These are phyloP conservation scores for Siphamia tubifer DNA, from an alignment of 2,113 vertebrate species.

Conservation along the genomic window DNA sequence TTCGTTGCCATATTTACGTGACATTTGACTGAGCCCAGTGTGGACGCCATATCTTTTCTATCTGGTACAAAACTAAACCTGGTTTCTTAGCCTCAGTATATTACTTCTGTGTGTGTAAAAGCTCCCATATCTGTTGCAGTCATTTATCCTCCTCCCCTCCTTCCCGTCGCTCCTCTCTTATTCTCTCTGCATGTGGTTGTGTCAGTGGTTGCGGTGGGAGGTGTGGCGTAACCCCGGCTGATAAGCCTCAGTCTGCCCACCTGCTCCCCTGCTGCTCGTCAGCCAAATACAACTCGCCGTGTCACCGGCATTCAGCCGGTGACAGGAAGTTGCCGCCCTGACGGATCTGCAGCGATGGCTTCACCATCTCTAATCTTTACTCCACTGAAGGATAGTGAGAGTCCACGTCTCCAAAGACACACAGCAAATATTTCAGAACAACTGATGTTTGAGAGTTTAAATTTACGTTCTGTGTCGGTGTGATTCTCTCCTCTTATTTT, in stretches of 20 bases:
- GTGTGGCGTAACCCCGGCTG: conserved; percentile 64
- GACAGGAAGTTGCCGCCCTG: conserved; percentile 20
- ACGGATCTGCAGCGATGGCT: background rate
- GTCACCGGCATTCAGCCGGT: conserved; percentile 27
- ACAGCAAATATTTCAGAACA: background rate
- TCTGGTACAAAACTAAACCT: too few species aligned
- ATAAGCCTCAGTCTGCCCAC: conserved; percentile 66
- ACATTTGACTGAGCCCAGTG: too few species aligned
- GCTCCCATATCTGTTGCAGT: background rate
- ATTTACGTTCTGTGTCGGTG: background rate
- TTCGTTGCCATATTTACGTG: too few species aligned
- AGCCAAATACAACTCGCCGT: conserved; percentile 37
- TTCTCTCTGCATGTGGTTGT: conserved; percentile 48
- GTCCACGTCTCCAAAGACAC: conserved; percentile 25
- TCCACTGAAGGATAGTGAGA: background rate
- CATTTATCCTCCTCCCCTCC: background rate
- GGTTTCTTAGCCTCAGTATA: too few species aligned
- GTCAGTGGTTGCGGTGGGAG: conserved; percentile 43
- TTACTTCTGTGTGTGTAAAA: conserved; percentile 4
- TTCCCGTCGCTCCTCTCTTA: conserved; percentile 44
- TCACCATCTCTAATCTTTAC: conserved; percentile 8
- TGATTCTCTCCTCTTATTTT: conserved; percentile 1
- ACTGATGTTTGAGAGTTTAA: background rate
- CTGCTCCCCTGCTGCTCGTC: conserved; percentile 49
- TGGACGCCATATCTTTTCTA: too few species aligned